phyloP scores from a whole-genome alignment of 2,113 vertebrate genomes.

The Actinemys pallida region DNA sequence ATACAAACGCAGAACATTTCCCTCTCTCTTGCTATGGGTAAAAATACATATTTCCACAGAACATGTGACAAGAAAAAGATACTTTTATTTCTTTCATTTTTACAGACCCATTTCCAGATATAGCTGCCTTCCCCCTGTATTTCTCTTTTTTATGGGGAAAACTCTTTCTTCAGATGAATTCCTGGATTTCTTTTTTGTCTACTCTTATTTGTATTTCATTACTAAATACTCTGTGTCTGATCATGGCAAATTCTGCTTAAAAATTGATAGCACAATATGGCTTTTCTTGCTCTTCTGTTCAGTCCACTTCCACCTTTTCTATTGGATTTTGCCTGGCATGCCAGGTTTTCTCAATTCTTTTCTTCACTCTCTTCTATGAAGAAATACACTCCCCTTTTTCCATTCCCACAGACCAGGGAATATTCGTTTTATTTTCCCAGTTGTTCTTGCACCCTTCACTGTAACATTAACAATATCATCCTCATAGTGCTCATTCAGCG shows the following conservation, averaged over 20 bases:
- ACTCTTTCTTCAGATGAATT: neutral
- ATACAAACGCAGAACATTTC: neutral
- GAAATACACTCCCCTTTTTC: rapidly evolving
- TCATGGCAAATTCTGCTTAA: neutral
- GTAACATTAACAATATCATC: neutral
- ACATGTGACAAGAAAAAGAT: neutral
- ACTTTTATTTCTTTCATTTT: neutral
- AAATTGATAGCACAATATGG: neutral
- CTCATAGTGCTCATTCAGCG: neutral
- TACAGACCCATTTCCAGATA: neutral
- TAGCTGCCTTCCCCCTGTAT: neutral
- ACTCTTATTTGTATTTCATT: constrained; percentile 39
- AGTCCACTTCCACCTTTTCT: neutral
- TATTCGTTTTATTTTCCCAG: neutral
- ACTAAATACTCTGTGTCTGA: neutral
- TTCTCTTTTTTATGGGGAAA: neutral
- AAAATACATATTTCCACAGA: neutral
- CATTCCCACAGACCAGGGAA: neutral
- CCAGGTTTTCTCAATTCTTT: neutral
- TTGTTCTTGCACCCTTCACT: neutral
- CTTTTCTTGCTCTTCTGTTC: neutral
- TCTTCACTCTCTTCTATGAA: rapidly evolving
- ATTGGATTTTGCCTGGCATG: neutral
- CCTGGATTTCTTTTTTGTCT: neutral
- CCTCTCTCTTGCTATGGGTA: neutral